These are phyloP conservation scores for Drosophila carrolli DNA, from an alignment of 1,140 invertebrate genomes.

Conservation along the genomic window DNA sequence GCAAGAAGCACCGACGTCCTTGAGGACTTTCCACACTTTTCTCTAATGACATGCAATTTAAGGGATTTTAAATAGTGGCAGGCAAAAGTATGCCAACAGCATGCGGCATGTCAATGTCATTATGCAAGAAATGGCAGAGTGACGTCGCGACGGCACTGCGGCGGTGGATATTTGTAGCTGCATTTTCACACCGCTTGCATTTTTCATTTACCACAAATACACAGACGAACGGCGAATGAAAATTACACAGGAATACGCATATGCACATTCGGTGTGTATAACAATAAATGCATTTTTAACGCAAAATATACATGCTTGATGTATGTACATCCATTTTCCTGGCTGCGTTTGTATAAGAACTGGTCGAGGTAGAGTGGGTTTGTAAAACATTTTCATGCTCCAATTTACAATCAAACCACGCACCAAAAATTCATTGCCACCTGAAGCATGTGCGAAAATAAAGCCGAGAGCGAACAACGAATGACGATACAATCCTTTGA, in stretches of 20 bases:
- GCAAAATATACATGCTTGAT: slow-evolving; percentile 42
- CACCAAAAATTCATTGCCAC: slow-evolving; percentile 79
- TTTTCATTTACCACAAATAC: slow-evolving; percentile 48
- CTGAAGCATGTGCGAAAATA: slow-evolving; percentile 66
- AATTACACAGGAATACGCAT: slow-evolving; percentile 14
- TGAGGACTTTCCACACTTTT: slow-evolving; percentile 1
- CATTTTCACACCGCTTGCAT: slow-evolving; percentile 20
- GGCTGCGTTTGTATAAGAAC: slow-evolving; percentile 25
- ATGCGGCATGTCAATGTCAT: slow-evolving; percentile 75
- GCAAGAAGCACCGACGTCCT: slow-evolving; percentile 7
- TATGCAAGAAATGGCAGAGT: slow-evolving; percentile 63
- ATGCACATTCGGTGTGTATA: slow-evolving; percentile 5
- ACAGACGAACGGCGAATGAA: slow-evolving; percentile 20
- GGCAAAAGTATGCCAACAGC: slow-evolving; percentile 54
- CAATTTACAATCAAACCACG: slow-evolving; percentile 80
- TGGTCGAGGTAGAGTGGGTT: slow-evolving; percentile 36
- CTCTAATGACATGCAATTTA: slow-evolving; percentile 70
- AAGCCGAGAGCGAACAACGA: slow-evolving; percentile 21
- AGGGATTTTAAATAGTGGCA: slow-evolving; percentile 39
- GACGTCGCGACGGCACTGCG: slow-evolving; percentile 41
- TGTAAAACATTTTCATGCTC: slow-evolving; percentile 79
- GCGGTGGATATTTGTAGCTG: slow-evolving; percentile 13
- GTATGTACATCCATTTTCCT: slow-evolving; percentile 6
- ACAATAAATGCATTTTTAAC: slow-evolving; percentile 62
- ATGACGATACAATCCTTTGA: slow-evolving; percentile 23